phyloP scores from a whole-genome alignment of 1,140 invertebrate genomes.

The Heliconius hewitsoni region DNA sequence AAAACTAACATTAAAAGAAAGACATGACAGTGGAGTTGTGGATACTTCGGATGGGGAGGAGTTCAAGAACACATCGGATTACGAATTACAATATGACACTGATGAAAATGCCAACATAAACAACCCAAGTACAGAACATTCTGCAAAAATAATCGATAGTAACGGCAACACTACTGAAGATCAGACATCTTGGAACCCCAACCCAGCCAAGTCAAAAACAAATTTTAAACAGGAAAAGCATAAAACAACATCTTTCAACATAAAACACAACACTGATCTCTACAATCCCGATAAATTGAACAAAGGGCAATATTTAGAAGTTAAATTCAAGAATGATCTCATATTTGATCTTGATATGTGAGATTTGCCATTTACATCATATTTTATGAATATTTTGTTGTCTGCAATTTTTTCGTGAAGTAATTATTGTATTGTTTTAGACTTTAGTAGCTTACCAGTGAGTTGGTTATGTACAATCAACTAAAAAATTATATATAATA shows the following conservation, averaged over 20 bases:
- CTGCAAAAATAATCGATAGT: slow-evolving; percentile 52
- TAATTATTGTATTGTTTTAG: slow-evolving; percentile 26
- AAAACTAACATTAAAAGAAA: slow-evolving; percentile 65
- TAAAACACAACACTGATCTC: slow-evolving; percentile 69
- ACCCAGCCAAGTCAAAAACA: slow-evolving; percentile 8
- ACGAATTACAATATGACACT: slow-evolving; percentile 43
- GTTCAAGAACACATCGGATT: slow-evolving; percentile 53
- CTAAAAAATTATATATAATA: too few relatives aligned
- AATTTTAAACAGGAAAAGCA: slow-evolving; percentile 31
- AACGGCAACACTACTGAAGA: slow-evolving; percentile 41
- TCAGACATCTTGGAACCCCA: slow-evolving; percentile 48
- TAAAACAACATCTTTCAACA: slow-evolving; percentile 56
- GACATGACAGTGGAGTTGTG: slow-evolving; percentile 72
- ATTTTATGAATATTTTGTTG: slow-evolving; percentile 21
- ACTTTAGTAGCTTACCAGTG: slow-evolving; percentile 42
- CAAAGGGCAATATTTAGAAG: slow-evolving; percentile 77
- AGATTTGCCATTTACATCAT: slow-evolving; percentile 48
- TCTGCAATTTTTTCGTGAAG: slow-evolving; percentile 27
- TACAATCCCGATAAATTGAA: slow-evolving; percentile 74
- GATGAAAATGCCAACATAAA: slow-evolving; percentile 50
- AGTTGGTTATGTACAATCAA: slow-evolving; percentile 43
- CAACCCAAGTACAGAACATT: slow-evolving; percentile 21
- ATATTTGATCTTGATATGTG: slow-evolving; percentile 82
- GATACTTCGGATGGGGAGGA: slow-evolving; percentile 79
- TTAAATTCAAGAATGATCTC: slow-evolving; percentile 81